These are phyloP conservation scores for Nudaria mundana DNA, from an alignment of 2,888 invertebrate species.

Conservation along the genomic window DNA sequence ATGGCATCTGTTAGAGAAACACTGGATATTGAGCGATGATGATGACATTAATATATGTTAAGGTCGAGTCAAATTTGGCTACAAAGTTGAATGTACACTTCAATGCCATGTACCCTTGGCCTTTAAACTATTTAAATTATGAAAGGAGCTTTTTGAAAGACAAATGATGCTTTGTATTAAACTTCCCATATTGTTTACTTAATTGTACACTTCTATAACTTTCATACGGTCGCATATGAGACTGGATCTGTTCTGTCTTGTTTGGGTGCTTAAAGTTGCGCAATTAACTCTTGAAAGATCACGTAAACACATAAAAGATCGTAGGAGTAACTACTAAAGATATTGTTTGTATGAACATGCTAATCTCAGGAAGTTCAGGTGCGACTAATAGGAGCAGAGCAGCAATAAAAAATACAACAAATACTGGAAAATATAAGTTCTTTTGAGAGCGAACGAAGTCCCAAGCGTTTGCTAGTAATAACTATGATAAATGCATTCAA, in stretches of 20 bases:
- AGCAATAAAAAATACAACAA: too few relatives aligned
- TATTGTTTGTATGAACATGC: too few relatives aligned
- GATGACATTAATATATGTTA: constrained; percentile 10
- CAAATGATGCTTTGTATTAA: constrained; percentile 5
- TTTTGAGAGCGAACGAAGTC: too few relatives aligned
- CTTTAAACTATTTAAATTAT: constrained; percentile 19
- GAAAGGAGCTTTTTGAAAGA: constrained; percentile 14
- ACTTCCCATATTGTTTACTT: too few relatives aligned
- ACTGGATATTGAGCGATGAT: constrained; percentile 6
- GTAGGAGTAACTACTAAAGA: too few relatives aligned
- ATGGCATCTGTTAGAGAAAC: neutral
- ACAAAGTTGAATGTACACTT: constrained; percentile 22
- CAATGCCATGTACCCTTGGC: constrained; percentile 17
- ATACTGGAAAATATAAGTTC: too few relatives aligned
- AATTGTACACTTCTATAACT: neutral
- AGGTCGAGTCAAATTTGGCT: constrained; percentile 8
- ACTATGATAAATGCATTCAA: too few relatives aligned
- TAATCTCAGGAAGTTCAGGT: too few relatives aligned
- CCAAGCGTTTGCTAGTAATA: too few relatives aligned
- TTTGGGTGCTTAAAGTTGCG: neutral
- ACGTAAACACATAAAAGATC: too few relatives aligned
- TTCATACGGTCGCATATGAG: neutral
- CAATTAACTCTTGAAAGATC: neutral
- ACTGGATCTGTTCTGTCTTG: neutral
- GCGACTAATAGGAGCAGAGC: too few relatives aligned